phyloP scores from a whole-genome alignment of 2,888 invertebrate genomes.

The Lasiommata megera region DNA sequence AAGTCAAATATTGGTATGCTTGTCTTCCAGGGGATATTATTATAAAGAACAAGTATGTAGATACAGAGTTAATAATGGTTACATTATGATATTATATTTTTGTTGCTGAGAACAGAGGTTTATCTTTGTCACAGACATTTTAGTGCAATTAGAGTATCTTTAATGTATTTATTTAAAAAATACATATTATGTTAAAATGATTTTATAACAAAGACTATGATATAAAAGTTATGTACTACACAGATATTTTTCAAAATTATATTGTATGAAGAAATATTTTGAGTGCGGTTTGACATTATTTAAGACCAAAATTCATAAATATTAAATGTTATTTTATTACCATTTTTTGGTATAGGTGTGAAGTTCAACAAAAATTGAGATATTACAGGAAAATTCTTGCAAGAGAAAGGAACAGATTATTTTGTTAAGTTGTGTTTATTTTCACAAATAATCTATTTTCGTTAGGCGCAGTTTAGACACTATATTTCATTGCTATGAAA shows the following conservation, averaged over 20 bases:
- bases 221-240: constrained; percentile 14
- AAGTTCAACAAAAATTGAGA: too few species aligned
- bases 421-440: too few species aligned
- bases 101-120: constrained; percentile 58
- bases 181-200: constrained; percentile 9
- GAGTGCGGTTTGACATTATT: background rate
- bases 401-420: too few species aligned
- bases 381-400: too few species aligned
- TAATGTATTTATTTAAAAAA: constrained; percentile 20
- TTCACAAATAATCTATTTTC: too few species aligned
- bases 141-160: constrained; percentile 43
- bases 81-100: constrained; percentile 55
- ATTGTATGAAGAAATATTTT: background rate
- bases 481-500: too few species aligned
- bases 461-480: too few species aligned
- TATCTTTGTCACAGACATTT: constrained; percentile 51
- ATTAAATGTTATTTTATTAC: too few species aligned
- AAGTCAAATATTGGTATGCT: constrained; percentile 49
- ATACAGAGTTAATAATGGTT: constrained; percentile 8
- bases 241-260: constrained; percentile 22
- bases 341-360: too few species aligned
- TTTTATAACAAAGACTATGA: constrained; percentile 5
- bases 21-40: constrained; percentile 63
- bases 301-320: background rate
- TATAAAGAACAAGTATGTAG: constrained; percentile 21